phyloP scores from a whole-genome alignment of 2,797 vertebrate genomes.

The Xiphophorus birchmanni region DNA sequence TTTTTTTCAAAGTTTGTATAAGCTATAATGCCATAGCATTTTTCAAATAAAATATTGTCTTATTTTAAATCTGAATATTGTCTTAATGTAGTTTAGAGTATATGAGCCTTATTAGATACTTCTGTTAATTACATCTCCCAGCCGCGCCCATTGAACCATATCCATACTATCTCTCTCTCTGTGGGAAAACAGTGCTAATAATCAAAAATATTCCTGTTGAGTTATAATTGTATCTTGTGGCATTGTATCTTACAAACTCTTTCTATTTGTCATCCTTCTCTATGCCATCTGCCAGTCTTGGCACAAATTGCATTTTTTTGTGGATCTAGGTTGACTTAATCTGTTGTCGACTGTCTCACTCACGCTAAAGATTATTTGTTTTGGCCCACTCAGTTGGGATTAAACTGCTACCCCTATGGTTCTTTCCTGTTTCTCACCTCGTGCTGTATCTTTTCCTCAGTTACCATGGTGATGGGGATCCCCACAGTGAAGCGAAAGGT shows the following conservation, averaged over 20 bases:
- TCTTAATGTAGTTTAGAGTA: neutral
- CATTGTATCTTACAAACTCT: conserved; percentile 10
- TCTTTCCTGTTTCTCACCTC: conserved; percentile 46
- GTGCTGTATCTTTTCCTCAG: conserved; percentile 71
- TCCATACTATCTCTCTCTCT: neutral
- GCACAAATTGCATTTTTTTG: conserved; percentile 20
- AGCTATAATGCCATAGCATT: neutral
- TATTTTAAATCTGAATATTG: neutral
- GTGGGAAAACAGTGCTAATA: neutral
- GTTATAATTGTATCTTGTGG: neutral
- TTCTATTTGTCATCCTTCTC: conserved; percentile 35
- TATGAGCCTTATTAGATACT: neutral
- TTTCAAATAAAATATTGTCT: neutral
- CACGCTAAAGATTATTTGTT: conserved; percentile 19
- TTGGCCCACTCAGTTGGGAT: conserved; percentile 18
- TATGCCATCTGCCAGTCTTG: conserved; percentile 52
- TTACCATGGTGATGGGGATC: conserved; percentile 99
- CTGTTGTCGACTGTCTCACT: conserved; percentile 3
- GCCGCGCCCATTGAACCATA: neutral
- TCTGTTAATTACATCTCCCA: neutral
- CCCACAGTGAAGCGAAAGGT: conserved; percentile 98
- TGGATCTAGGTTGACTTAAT: conserved; percentile 30
- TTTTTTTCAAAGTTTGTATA: neutral
- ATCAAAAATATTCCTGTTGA: neutral
- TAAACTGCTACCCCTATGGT: neutral